Evolutionary conservation across 2,113 vertebrate genomes (phyloP).

Genomic region (Cariama cristata): DNA sequence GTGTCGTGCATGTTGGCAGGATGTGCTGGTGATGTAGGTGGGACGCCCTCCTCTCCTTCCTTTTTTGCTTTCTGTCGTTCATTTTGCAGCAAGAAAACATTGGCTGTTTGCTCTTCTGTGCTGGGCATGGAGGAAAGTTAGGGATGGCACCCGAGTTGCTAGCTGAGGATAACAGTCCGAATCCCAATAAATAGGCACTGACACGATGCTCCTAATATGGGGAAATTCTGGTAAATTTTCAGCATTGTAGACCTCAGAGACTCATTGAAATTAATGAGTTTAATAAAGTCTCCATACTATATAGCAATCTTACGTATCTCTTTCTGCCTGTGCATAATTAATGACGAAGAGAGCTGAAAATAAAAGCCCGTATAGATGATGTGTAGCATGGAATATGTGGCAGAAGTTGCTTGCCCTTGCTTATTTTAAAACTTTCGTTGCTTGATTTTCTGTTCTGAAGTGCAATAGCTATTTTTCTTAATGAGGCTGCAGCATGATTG

Average conservation of each 20-base stretch:
- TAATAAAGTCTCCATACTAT: background rate
- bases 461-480: background rate
- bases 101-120: background rate
- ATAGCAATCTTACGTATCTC: background rate
- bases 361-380: background rate
- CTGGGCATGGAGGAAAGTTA: background rate
- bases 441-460: background rate
- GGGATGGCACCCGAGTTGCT: background rate
- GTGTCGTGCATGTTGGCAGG: background rate
- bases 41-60: background rate
- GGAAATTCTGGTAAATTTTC: background rate
- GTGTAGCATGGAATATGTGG: background rate
- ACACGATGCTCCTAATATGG: background rate
- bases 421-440: slow-evolving; percentile 26
- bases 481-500: background rate
- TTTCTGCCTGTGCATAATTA: background rate
- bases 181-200: background rate
- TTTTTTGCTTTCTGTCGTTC: background rate
- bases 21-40: background rate
- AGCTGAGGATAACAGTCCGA: background rate
- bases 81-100: background rate
- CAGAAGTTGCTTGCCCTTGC: background rate
- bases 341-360: background rate
- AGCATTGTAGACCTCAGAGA: background rate
- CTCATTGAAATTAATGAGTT: background rate